Evolutionary conservation across 2,888 invertebrate genomes (phyloP).

Genomic region (Pasiphila rectangulata): DNA sequence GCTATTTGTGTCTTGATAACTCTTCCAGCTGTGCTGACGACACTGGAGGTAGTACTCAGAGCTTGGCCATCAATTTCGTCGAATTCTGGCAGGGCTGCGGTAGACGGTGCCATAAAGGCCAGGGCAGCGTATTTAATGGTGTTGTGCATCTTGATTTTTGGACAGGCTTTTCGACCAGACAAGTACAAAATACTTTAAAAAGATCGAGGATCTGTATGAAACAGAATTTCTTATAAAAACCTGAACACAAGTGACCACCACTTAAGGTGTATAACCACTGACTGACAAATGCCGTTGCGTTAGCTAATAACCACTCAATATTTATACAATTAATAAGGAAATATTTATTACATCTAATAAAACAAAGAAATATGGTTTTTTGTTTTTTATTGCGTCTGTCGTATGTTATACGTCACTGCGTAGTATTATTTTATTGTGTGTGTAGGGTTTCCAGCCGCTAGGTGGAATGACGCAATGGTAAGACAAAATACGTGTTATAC

Average conservation of each 20-base stretch:
- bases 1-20: conserved; percentile 11
- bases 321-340: conserved; percentile 14
- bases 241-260: conserved; percentile 24
- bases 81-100: not conserved
- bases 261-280: conserved; percentile 18
- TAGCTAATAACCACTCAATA: conserved; percentile 4
- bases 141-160: conserved; percentile 18
- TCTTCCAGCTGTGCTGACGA: conserved; percentile 3
- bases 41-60: not conserved
- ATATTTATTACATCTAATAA: too few relatives aligned
- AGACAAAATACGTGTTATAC: too few relatives aligned
- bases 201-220: conserved; percentile 24
- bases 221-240: conserved; percentile 21
- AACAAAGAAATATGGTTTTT: too few relatives aligned
- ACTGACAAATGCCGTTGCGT: conserved; percentile 14
- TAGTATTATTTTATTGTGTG: too few relatives aligned
- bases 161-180: conserved; percentile 17
- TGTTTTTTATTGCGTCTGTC: too few relatives aligned
- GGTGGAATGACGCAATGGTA: too few relatives aligned
- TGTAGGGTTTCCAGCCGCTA: too few relatives aligned
- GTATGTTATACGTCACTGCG: too few relatives aligned
- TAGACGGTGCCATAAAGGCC: conserved; percentile 14
- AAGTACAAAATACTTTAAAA: conserved; percentile 16
- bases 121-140: conserved; percentile 4
- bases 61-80: conserved; percentile 1